Evolutionary conservation across 37 sponge, comb jelly and placozoan genomes (phyloP).

Genomic region (Crambe crambe): DNA sequence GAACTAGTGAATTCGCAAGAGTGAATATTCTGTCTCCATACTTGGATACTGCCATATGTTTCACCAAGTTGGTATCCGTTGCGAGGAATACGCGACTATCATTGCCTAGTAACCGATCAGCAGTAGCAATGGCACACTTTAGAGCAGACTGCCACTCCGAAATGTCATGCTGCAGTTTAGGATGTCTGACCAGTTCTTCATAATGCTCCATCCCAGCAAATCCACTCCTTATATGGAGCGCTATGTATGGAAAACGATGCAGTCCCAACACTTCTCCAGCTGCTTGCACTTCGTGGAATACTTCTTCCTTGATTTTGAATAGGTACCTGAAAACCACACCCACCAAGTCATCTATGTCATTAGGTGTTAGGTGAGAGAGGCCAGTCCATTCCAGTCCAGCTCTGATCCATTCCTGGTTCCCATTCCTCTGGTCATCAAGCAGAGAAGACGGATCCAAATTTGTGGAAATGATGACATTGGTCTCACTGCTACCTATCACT

Average conservation of each 20-base stretch:
- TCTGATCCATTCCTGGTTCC: conserved; percentile 21
- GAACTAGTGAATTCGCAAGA: conserved; percentile 24
- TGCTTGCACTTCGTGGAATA: not conserved
- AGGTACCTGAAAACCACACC: conserved; percentile 41
- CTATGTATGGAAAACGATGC: conserved; percentile 1
- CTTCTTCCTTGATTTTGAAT: conserved; percentile 13
- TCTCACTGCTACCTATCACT: not conserved
- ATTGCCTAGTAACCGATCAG: conserved; percentile 15
- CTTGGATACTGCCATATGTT: conserved; percentile 26
- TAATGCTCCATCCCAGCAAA: conserved; percentile 16
- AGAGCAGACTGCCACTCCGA: conserved; percentile 13
- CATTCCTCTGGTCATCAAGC: not conserved
- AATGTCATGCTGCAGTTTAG: not conserved
- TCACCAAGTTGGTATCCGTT: conserved; percentile 34
- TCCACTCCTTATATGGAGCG: conserved; percentile 46
- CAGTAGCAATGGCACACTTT: conserved; percentile 17
- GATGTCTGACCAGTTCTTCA: conserved; percentile 1
- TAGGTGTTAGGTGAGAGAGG: conserved; percentile 6
- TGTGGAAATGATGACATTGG: conserved; percentile 2
- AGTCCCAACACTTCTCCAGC: conserved; percentile 18
- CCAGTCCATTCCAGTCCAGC: conserved; percentile 21
- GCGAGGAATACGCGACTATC: conserved; percentile 15
- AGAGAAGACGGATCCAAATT: conserved; percentile 35
- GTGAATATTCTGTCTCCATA: conserved; percentile 12
- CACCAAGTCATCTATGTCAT: conserved; percentile 30